Conservation (phyloP, 2,113 vertebrate species). For the Gallinago undulata region DNA sequence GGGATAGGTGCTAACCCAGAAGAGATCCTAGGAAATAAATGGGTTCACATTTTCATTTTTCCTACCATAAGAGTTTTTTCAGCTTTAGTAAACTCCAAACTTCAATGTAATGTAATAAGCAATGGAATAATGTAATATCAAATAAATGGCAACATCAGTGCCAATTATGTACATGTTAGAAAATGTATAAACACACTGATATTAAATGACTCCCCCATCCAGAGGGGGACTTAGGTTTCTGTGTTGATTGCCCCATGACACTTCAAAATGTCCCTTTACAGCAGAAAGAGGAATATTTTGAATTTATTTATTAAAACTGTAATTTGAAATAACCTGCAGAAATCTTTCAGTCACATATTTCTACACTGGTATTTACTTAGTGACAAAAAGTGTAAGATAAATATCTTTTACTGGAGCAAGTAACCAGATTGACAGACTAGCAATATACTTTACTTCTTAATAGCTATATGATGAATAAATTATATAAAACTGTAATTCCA, state of each 20-base stretch:
- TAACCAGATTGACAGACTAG: neutral
- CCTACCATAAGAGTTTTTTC: neutral
- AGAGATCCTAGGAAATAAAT: neutral
- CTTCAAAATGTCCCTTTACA: neutral
- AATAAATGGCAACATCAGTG: neutral
- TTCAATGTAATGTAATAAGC: neutral
- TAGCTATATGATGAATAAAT: neutral
- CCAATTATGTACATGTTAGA: neutral
- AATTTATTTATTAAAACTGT: neutral
- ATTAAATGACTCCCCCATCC: neutral
- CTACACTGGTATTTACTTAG: neutral
- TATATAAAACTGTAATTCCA: neutral
- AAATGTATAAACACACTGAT: neutral
- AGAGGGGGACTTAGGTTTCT: neutral
- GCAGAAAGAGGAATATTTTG: neutral
- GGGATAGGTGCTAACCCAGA: neutral
- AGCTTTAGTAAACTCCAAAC: neutral
- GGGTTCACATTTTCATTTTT: neutral
- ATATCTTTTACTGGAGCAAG: neutral
- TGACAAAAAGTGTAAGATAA: neutral
- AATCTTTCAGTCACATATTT: neutral
- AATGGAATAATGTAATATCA: neutral
- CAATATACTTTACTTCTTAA: neutral
- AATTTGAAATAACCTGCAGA: neutral
- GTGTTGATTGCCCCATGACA: neutral